phyloP scores from a whole-genome alignment of 37 sponge, comb jelly and placozoan species.

The Lycopodina hypogea region DNA sequence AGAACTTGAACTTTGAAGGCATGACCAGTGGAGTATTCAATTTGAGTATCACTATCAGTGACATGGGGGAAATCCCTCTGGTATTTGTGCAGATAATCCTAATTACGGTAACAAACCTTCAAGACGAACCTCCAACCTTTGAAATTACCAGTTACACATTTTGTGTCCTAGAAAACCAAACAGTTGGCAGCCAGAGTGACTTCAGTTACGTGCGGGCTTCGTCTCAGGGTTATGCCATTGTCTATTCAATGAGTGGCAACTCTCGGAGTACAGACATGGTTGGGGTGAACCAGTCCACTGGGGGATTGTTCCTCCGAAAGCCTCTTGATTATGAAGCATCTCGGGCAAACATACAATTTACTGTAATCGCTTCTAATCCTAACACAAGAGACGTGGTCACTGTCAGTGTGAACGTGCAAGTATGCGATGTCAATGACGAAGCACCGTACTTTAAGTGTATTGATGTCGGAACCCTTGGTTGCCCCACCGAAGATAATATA shows the following conservation, averaged over 20 bases:
- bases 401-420: neutral
- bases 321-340: constrained; percentile 20
- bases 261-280: constrained; percentile 9
- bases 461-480: neutral
- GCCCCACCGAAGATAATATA: neutral
- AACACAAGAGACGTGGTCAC: neutral
- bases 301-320: constrained; percentile 36
- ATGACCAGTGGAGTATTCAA: constrained; percentile 5
- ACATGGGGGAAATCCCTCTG: constrained; percentile 31
- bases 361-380: constrained; percentile 16
- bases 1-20: constrained; percentile 33
- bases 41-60: constrained; percentile 44
- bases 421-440: constrained; percentile 65
- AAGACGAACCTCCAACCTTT: constrained; percentile 51
- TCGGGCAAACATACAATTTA: constrained; percentile 3
- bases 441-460: constrained; percentile 13
- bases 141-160: constrained; percentile 15
- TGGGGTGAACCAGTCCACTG: constrained; percentile 26
- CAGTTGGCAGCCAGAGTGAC: constrained; percentile 17
- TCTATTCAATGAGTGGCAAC: neutral
- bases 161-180: constrained; percentile 31
- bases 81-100: constrained; percentile 2
- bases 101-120: constrained; percentile 16
- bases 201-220: neutral
- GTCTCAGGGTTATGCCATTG: neutral